phyloP scores from a whole-genome alignment of 92 coral and sea anemone species.

The Epizoanthus fatuus region DNA sequence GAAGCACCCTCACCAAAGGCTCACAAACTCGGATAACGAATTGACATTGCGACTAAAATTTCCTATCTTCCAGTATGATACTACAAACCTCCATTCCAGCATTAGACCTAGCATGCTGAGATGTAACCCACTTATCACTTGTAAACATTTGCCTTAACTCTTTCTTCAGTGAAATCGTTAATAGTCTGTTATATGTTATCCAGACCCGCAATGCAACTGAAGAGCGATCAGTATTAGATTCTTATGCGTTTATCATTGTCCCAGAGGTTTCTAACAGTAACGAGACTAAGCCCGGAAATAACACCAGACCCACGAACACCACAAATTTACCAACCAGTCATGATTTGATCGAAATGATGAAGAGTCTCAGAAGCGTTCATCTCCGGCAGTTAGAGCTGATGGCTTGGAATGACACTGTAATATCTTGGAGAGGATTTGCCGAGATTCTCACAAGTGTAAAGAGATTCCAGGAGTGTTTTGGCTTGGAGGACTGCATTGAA shows the following conservation, averaged over 20 bases:
- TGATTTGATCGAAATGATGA: not conserved
- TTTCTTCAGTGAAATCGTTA: slow-evolving; percentile 50
- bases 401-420: slow-evolving; percentile 42
- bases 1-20: no score
- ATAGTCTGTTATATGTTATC: slow-evolving; percentile 35
- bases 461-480: slow-evolving; percentile 54
- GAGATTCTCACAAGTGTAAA: slow-evolving; percentile 28
- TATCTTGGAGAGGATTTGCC: slow-evolving; percentile 29
- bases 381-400: not conserved
- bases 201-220: not conserved
- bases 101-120: no score
- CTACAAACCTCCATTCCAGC: no score
- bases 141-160: no score
- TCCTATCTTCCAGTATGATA: no score
- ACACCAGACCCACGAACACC: not conserved
- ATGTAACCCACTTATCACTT: no score
- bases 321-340: not conserved
- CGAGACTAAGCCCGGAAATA: not conserved
- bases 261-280: not conserved
- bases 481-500: slow-evolving; percentile 52
- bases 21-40: no score
- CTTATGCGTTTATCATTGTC: not conserved
- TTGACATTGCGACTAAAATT: no score
- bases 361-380: slow-evolving; percentile 9
- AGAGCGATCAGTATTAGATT: not conserved